A percentile compares a stretch with the other conserved stretches of the same genome.
These are phyloP conservation scores for Taenioides sp. DNA, from an alignment of 2,797 vertebrate genomes.

Conservation along the genomic window DNA sequence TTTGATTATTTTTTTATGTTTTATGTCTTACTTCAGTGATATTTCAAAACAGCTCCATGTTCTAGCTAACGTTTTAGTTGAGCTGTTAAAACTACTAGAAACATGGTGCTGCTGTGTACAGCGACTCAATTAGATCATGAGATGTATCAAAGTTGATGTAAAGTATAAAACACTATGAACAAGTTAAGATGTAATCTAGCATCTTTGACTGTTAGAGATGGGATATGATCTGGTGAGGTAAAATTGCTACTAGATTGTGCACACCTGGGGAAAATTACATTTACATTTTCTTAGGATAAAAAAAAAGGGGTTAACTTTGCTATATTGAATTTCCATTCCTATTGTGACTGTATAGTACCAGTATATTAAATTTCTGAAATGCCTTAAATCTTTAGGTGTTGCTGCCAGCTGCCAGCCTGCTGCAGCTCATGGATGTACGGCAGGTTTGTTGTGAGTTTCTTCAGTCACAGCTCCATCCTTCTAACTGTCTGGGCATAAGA, in stretches of 20 bases:
- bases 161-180: background rate
- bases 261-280: no score
- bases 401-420: slow-evolving; percentile 89
- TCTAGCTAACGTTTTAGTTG: background rate
- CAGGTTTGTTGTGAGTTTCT: slow-evolving; percentile 96
- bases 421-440: slow-evolving; percentile 93
- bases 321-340: no score
- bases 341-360: background rate
- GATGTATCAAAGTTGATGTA: background rate
- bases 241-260: background rate
- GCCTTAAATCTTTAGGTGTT: slow-evolving; percentile 78
- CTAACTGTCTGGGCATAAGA: slow-evolving; percentile 94
- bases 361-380: background rate
- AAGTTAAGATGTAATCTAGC: background rate
- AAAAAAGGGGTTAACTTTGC: no score
- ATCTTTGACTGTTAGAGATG: no score
- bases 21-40: background rate
- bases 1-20: background rate
- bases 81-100: background rate
- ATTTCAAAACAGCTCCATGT: no score
- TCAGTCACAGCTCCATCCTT: slow-evolving; percentile 93
- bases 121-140: background rate
- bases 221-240: no score
- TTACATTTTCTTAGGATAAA: background rate
- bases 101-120: background rate